Percentiles rank a stretch among this genome's conserved stretches.
Evolutionary conservation across 2,113 vertebrate genomes (phyloP).

Genomic region (Trogon melanurus): DNA sequence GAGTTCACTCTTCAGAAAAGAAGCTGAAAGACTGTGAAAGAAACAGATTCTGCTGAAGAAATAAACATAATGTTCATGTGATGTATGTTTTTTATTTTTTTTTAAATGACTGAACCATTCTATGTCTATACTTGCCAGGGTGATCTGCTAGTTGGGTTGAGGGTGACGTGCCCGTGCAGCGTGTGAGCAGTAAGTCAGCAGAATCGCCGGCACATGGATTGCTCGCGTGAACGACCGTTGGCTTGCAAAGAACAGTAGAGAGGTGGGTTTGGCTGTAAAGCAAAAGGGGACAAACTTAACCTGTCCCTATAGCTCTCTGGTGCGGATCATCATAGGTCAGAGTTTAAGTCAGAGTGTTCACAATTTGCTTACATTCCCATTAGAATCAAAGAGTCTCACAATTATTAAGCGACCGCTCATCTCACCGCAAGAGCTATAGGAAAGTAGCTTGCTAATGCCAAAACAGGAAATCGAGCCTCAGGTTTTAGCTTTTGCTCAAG

Average conservation of each 20-base stretch:
- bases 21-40: constrained; percentile 67
- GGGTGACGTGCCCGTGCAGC: not conserved
- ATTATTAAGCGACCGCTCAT: not conserved
- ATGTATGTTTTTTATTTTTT: not conserved
- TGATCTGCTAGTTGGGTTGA: not conserved
- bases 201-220: not conserved
- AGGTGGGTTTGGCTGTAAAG: not conserved
- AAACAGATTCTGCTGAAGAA: constrained; percentile 64
- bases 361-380: not conserved
- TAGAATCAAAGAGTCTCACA: not conserved
- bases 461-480: not conserved
- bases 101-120: not conserved
- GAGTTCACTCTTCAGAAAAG: constrained; percentile 57
- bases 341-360: not conserved
- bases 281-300: not conserved
- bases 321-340: not conserved
- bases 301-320: not conserved
- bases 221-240: rapidly evolving
- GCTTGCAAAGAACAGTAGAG: not conserved
- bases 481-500: not conserved
- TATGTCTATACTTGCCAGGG: not conserved
- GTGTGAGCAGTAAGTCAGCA: not conserved
- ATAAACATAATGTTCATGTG: constrained; percentile 64
- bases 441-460: not conserved
- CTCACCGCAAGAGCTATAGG: not conserved